phyloP scores from a whole-genome alignment of 2,113 vertebrate species.

The Myiopsitta monachus region DNA sequence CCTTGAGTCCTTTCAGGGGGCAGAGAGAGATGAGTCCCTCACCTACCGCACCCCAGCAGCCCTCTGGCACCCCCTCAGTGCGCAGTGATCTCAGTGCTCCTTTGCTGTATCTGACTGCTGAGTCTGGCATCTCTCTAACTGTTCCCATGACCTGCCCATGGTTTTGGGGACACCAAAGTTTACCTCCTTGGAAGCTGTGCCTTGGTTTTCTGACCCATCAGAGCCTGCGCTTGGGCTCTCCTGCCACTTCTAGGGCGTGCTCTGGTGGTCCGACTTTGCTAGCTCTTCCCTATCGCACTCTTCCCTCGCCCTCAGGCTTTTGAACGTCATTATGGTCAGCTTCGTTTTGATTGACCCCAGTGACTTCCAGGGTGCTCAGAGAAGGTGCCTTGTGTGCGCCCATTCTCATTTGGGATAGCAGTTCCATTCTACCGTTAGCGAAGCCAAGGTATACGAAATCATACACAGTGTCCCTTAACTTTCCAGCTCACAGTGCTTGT shows the following conservation, averaged over 20 bases:
- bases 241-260: background rate
- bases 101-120: background rate
- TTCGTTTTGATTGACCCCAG: background rate
- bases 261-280: accelerated
- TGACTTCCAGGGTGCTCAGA: background rate
- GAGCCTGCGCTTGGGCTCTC: background rate
- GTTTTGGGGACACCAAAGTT: background rate
- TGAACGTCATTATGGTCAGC: background rate
- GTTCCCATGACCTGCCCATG: background rate
- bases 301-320: background rate
- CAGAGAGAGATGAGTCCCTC: background rate
- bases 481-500: background rate
- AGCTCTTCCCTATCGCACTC: background rate
- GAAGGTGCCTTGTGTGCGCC: background rate
- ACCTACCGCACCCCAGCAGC: accelerated
- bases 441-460: background rate
- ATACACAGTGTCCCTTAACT: background rate
- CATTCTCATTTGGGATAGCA: background rate
- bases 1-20: background rate
- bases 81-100: background rate
- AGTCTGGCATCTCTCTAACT: background rate
- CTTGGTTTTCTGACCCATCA: background rate
- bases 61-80: accelerated
- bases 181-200: background rate
- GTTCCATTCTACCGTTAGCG: background rate